phyloP scores from a whole-genome alignment of 2,113 vertebrate species.

The Holacanthus passer region DNA sequence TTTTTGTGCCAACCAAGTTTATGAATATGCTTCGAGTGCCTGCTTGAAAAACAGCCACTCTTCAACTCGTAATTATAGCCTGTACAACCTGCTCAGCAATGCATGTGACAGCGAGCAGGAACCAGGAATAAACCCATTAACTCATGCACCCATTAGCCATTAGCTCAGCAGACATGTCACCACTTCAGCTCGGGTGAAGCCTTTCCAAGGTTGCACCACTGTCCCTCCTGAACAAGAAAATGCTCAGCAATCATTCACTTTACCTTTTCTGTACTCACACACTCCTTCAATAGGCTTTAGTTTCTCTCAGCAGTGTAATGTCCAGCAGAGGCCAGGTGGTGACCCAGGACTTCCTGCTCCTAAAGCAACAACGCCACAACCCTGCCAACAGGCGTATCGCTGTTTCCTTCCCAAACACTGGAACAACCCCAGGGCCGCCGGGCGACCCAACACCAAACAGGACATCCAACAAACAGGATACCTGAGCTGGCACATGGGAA shows the following conservation, averaged over 20 bases:
- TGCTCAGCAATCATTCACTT: neutral
- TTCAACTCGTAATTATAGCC: neutral
- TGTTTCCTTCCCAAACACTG: constrained; percentile 31
- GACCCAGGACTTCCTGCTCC: constrained; percentile 35
- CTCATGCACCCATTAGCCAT: neutral
- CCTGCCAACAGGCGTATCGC: constrained; percentile 37
- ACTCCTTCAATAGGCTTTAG: constrained; percentile 15
- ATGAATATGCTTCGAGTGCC: neutral
- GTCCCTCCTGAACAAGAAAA: neutral
- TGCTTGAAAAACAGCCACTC: neutral
- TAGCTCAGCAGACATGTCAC: neutral
- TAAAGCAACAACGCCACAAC: constrained; percentile 9
- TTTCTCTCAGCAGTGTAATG: constrained; percentile 4
- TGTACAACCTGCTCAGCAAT: neutral
- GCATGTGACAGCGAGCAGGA: neutral
- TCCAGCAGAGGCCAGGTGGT: constrained; percentile 14
- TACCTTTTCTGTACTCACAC: constrained; percentile 1
- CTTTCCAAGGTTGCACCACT: neutral
- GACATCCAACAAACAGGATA: constrained; percentile 40
- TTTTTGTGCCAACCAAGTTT: neutral
- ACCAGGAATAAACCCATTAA: neutral
- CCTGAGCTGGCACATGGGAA: constrained; percentile 3
- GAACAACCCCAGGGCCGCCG: neutral
- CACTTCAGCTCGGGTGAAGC: neutral
- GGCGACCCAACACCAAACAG: constrained; percentile 30